Percentiles rank a stretch among this genome's conserved stretches.
Conservation (phyloP, 2,113 vertebrate genomes). For the Podarcis muralis region DNA sequence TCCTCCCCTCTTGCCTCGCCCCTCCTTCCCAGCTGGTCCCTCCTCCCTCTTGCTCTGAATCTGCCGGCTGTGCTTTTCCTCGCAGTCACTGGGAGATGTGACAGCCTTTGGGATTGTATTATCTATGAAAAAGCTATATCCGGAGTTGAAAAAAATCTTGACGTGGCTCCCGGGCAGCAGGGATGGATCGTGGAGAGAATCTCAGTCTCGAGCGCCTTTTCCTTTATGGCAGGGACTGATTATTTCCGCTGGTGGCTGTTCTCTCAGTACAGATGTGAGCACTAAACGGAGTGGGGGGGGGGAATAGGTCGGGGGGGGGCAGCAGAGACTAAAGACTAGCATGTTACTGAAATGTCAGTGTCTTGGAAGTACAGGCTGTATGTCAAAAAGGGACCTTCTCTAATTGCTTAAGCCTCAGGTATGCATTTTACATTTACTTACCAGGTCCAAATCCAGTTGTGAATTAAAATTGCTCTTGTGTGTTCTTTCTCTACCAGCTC, state of each 20-base stretch:
- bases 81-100: conserved; percentile 67
- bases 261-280: conserved; percentile 55
- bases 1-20: conserved; percentile 58
- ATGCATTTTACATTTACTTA: conserved; percentile 60
- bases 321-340: conserved; percentile 37
- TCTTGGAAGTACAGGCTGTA: conserved; percentile 35
- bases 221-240: conserved; percentile 71
- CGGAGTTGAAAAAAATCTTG: conserved; percentile 61
- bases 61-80: conserved; percentile 58
- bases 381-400: conserved; percentile 51
- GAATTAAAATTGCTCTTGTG: conserved; percentile 24
- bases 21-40: conserved; percentile 64
- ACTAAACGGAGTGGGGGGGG: conserved; percentile 4
- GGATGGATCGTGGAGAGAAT: conserved; percentile 67
- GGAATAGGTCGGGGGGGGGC: too few species aligned
- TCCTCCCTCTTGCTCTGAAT: conserved; percentile 62
- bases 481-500: conserved; percentile 23
- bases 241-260: conserved; percentile 69
- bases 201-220: conserved; percentile 67
- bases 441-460: conserved; percentile 32
- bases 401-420: conserved; percentile 42
- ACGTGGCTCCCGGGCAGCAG: conserved; percentile 69
- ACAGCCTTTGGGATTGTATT: conserved; percentile 66
- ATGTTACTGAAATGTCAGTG: conserved; percentile 58
- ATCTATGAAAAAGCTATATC: conserved; percentile 58